Evolutionary conservation across 1,140 invertebrate genomes (phyloP), one percentile per base, ranked within the genome.

Genomic region (Hermetia illucens): DNA sequence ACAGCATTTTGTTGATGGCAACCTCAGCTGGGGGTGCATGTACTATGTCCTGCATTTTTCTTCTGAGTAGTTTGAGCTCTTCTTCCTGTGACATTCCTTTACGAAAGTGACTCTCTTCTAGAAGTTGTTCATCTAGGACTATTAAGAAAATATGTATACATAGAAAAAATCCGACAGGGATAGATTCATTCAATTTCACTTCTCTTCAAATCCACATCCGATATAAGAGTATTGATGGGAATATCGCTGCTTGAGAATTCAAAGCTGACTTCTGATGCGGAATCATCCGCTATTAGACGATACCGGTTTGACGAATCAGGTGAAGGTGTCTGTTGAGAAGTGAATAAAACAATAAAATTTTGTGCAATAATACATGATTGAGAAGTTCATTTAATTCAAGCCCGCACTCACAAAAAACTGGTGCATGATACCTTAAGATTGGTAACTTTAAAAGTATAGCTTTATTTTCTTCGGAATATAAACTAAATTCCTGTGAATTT

Each of bases 1-100:
- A 46, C 3, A 70, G 48, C 3, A 73, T 42, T 29, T 66, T 58
- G 22, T 64, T 65, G 3, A 70, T 50, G 0, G 70, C 70, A 10
- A 38, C 33, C 9, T 52, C 44, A 3, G 50, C 37, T 21, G 59
- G 56, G 2, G 55, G 53, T 19, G 48, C 48, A 34, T 58, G 55
- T 1, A 57, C 34, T 0, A 49, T 53, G 21, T 48, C 58, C 13
- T 61, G 57, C 9, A 60, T 48, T 44, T 58, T 50, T 2, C 55
- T 38, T 19, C 40, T n/a, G 12, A 42, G 13, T 2, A 38, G 15
- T 25, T 21, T 17, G 16, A 42, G 15, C 27, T 42, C 40, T 13
- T 42, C 40, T 20, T 42, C 40, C 12, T n/a, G 13, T 27, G 35
- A 16, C 10, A 38, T 32, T 9, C 20, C 15, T 29, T 42, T 42